phyloP scores from a whole-genome alignment of 2,113 vertebrate species.

The Pipra filicauda region DNA sequence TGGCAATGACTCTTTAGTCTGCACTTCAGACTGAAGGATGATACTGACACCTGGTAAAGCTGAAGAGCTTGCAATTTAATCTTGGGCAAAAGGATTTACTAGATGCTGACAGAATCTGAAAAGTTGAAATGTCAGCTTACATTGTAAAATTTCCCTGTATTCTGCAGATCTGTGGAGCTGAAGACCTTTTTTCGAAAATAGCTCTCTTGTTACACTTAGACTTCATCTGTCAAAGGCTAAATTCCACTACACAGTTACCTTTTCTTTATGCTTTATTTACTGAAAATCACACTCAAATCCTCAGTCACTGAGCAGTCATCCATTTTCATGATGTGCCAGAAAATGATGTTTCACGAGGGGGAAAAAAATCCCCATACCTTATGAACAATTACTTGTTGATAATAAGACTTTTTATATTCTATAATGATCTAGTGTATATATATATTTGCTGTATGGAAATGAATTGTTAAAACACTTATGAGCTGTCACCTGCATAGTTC shows the following conservation, averaged over 20 bases:
- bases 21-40: background rate
- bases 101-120: background rate
- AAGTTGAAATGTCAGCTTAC: background rate
- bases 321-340: background rate
- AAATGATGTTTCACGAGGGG: background rate
- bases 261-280: background rate
- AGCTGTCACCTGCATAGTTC: background rate
- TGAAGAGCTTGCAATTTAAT: slow-evolving; percentile 8
- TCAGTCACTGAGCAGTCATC: background rate
- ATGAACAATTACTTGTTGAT: background rate
- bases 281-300: background rate
- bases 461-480: background rate
- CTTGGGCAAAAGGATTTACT: background rate
- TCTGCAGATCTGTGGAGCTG: background rate
- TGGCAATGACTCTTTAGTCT: background rate
- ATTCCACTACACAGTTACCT: background rate
- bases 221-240: background rate
- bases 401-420: background rate
- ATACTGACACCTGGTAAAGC: slow-evolving; percentile 12
- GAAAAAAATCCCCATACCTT: background rate
- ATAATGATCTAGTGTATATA: background rate
- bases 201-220: background rate
- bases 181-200: background rate
- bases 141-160: background rate
- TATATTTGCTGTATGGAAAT: background rate